Evolutionary conservation across 2,888 invertebrate genomes (phyloP).

Genomic region (Therioaphis trifolii): DNA sequence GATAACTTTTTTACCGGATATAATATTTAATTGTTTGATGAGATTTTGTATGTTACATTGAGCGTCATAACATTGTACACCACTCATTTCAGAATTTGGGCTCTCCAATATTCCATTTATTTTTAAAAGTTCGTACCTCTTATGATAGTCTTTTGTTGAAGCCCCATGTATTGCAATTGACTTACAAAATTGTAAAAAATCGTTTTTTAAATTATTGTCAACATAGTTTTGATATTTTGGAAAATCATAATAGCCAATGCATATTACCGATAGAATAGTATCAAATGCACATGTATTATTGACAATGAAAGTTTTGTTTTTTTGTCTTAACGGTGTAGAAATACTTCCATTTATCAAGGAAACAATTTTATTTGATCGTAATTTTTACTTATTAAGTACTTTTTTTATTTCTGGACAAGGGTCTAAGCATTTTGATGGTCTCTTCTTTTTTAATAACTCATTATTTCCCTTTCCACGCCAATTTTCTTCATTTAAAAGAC

Average conservation of each 20-base stretch:
- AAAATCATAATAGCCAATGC: background rate
- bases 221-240: background rate
- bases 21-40: background rate
- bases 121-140: slow-evolving; percentile 9
- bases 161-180: slow-evolving; percentile 2
- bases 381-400: background rate
- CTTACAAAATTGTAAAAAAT: slow-evolving; percentile 3
- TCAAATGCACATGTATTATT: background rate
- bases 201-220: background rate
- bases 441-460: background rate
- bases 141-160: background rate
- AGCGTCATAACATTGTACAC: background rate
- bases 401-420: background rate
- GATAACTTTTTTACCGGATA: background rate
- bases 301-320: background rate
- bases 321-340: background rate
- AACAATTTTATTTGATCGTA: slow-evolving; percentile 18
- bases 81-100: background rate
- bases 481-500: too few relatives aligned
- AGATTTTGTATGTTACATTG: slow-evolving; percentile 7
- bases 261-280: background rate
- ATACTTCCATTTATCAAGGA: background rate
- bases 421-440: background rate
- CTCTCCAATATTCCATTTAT: background rate
- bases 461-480: background rate